These are phyloP conservation scores for Orthosia cruda DNA, from an alignment of 2,888 invertebrate genomes.

Conservation along the genomic window DNA sequence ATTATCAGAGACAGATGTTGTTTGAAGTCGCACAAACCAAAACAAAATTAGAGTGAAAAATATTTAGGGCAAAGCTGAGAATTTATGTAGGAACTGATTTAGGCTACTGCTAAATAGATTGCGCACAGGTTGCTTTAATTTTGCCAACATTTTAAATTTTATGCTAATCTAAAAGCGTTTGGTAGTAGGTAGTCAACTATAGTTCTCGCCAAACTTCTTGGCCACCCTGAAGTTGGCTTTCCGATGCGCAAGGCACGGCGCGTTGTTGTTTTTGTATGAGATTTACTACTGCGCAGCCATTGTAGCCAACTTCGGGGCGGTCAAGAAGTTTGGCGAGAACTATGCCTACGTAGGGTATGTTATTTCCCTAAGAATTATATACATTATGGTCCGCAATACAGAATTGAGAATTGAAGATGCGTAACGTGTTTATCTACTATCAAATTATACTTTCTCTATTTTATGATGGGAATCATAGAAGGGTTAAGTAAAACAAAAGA, in stretches of 20 bases:
- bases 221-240: no score
- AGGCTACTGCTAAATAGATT: conserved; percentile 50
- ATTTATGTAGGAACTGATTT: conserved; percentile 52
- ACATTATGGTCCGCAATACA: no score
- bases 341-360: no score
- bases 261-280: neutral
- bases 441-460: neutral
- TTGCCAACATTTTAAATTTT: conserved; percentile 14
- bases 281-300: no score
- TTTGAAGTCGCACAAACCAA: conserved; percentile 54
- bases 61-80: conserved; percentile 53
- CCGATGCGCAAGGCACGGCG: no score
- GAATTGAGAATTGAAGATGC: no score
- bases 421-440: neutral
- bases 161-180: neutral
- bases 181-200: no score
- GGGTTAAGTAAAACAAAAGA: neutral
- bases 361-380: no score
- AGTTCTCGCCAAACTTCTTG: no score
- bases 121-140: conserved; percentile 26
- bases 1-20: conserved; percentile 21
- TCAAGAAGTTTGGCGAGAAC: no score
- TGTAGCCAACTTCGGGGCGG: neutral
- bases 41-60: conserved; percentile 42
- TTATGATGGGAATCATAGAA: neutral